A percentile compares a stretch with the other conserved stretches of the same genome.
phyloP scores from a whole-genome alignment of 2,797 vertebrate genomes.

The Harpagifer antarcticus region DNA sequence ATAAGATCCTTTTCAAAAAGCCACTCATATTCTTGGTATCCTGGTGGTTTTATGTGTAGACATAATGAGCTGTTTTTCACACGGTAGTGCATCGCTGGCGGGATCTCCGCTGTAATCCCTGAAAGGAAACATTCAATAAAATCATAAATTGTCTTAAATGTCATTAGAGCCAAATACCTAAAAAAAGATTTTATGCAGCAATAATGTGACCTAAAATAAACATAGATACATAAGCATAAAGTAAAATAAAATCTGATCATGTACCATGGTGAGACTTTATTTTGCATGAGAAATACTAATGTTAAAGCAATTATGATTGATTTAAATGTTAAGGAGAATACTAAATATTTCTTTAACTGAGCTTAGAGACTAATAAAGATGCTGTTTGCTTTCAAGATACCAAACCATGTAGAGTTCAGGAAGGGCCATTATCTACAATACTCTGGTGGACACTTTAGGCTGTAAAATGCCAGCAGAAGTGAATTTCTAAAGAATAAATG shows the following conservation, averaged over 20 bases:
- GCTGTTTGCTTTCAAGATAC: too few species aligned
- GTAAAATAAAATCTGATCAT: not conserved
- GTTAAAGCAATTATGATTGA: too few species aligned
- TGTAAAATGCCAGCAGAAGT: not conserved
- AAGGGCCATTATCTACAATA: too few species aligned
- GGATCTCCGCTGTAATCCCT: constrained; percentile 26
- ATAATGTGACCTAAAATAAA: not conserved
- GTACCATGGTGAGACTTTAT: too few species aligned
- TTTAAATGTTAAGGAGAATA: too few species aligned
- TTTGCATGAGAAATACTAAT: too few species aligned
- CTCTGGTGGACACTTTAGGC: too few species aligned
- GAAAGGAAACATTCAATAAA: not conserved
- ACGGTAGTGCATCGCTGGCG: accelerated
- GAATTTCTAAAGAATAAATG: not conserved
- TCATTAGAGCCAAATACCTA: not conserved
- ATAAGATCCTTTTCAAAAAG: accelerated
- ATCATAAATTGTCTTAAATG: not conserved
- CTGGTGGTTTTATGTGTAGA: not conserved
- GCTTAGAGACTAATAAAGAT: too few species aligned
- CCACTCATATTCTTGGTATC: accelerated
- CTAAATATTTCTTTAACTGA: too few species aligned
- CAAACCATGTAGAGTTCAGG: too few species aligned
- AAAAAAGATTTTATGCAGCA: not conserved
- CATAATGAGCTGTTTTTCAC: constrained; percentile 42
- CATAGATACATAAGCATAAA: not conserved